Evolutionary conservation across 1,140 invertebrate genomes (phyloP).

Genomic region (Pogonus chalceus): DNA sequence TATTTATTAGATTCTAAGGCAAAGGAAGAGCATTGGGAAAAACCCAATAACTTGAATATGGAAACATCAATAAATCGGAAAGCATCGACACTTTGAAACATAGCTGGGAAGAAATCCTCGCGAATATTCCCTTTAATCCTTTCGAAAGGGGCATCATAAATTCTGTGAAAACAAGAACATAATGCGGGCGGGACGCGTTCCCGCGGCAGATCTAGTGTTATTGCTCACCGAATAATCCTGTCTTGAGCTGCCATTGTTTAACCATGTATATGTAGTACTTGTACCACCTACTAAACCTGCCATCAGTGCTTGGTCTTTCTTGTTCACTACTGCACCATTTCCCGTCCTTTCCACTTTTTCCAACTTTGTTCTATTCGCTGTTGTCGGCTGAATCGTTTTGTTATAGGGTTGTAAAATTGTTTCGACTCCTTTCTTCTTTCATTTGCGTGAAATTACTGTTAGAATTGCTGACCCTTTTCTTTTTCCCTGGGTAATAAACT

Average conservation of each 20-base stretch:
- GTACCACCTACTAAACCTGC: conserved; percentile 1
- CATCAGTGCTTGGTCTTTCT: too few species aligned
- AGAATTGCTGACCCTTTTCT: too few species aligned
- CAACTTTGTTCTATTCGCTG: neutral
- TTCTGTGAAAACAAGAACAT: conserved; percentile 1
- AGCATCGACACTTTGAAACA: neutral
- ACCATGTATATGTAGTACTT: conserved; percentile 6
- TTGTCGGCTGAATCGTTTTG: neutral
- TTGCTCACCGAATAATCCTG: conserved; percentile 1
- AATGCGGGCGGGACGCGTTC: neutral
- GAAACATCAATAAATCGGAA: neutral
- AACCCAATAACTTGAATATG: neutral
- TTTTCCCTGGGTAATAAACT: too few species aligned
- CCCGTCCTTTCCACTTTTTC: neutral
- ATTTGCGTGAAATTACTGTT: too few species aligned
- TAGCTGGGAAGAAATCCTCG: neutral
- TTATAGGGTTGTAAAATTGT: neutral
- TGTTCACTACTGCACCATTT: neutral
- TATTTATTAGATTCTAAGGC: too few species aligned
- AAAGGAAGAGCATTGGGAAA: too few species aligned
- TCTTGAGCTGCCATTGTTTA: conserved; percentile 2
- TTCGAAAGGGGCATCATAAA: neutral
- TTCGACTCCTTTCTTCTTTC: too few species aligned
- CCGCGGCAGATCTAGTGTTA: conserved; percentile 3
- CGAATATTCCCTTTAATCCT: conserved; percentile 1